Base-by-base conservation (phyloP, 2,113 vertebrate species). In the Takifugu bimaculatus region DNA sequence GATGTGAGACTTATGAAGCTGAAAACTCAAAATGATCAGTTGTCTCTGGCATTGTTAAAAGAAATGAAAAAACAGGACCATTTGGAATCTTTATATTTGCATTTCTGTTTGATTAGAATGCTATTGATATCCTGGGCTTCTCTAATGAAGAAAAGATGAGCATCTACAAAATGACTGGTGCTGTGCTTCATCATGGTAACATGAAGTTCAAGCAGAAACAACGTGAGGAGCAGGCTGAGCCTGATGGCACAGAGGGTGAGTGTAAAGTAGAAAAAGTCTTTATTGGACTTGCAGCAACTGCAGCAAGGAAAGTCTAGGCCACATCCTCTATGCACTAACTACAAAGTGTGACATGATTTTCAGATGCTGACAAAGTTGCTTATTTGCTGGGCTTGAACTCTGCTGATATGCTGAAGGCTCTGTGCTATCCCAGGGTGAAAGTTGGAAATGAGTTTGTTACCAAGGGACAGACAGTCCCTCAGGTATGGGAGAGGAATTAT, bases 71-170 rank as follows among this genome's bases (percentile, higher is more conserved):
- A 35, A 35, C 32, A 35, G 4, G 6, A 35, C 20, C 20, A 20
- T 20, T 20, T 20, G 20, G 20, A 20, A 20, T 14, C 14, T 45
- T 45, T 13, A 45, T 15, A 6, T 15, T 4, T 10, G 14, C 3
- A 14, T 47, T 47, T 47, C 45, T 47, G 1, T 47, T 4, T 14
- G 15, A 47, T 13, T 15, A 88, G 88, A 85, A 87, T 5, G 88
- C 88, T 11, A 89, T 89, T 75, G 85, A 88, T 60, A 89, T 87
- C 52, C 72, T 90, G 66, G 88, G 88, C 61, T 89, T 89, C 77
- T 81, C 0, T 12, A 0, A 0, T 72, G 86, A 89, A 49, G 88
- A 89, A 61, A 89, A 89, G 68, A 60, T 82, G 5, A 70, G 73
- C 81, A 89, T 89, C 76, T 89, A 87, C 72, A 89, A 86, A 54